Evolutionary conservation across 2,797 vertebrate species (phyloP).

Genomic region (Odontamblyopus rebecca): DNA sequence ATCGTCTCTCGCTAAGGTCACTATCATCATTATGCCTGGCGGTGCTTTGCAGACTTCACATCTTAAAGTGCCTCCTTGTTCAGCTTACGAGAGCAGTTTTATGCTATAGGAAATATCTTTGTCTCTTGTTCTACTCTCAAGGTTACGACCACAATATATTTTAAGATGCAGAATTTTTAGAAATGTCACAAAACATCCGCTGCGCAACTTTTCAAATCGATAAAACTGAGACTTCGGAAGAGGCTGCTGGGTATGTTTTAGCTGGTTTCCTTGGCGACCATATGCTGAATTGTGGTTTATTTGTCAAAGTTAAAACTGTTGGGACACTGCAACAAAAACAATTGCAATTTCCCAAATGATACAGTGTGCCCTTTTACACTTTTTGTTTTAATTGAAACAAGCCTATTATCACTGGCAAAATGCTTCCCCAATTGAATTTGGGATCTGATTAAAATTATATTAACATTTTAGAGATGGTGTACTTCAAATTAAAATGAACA

Average conservation of each 20-base stretch:
- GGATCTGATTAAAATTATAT: too few species aligned
- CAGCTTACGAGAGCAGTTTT: slow-evolving; percentile 36
- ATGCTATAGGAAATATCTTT: slow-evolving; percentile 25
- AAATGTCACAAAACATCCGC: not conserved
- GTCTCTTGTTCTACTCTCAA: slow-evolving; percentile 28
- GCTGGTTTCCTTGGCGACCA: slow-evolving; percentile 4
- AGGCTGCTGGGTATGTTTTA: not conserved
- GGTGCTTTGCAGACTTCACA: slow-evolving; percentile 18
- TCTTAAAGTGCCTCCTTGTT: slow-evolving; percentile 38
- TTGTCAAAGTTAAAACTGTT: not conserved
- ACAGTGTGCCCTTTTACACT: too few species aligned
- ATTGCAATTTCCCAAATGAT: not conserved
- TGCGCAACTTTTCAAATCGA: slow-evolving; percentile 4
- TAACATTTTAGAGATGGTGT: too few species aligned
- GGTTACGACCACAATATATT: slow-evolving; percentile 1
- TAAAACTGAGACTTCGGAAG: slow-evolving; percentile 4
- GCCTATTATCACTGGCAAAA: too few species aligned
- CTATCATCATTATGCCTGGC: slow-evolving; percentile 47
- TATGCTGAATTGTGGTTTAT: not conserved
- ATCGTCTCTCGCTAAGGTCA: slow-evolving; percentile 23
- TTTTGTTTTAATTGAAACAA: too few species aligned
- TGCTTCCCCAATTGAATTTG: too few species aligned
- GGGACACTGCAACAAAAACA: not conserved
- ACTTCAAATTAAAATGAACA: too few species aligned
- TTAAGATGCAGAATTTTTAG: not conserved